Percentiles rank a stretch among this genome's conserved stretches.
These are phyloP conservation scores for Rousettus madagascariensis DNA, from an alignment of 2,797 vertebrate species.

Conservation along the genomic window DNA sequence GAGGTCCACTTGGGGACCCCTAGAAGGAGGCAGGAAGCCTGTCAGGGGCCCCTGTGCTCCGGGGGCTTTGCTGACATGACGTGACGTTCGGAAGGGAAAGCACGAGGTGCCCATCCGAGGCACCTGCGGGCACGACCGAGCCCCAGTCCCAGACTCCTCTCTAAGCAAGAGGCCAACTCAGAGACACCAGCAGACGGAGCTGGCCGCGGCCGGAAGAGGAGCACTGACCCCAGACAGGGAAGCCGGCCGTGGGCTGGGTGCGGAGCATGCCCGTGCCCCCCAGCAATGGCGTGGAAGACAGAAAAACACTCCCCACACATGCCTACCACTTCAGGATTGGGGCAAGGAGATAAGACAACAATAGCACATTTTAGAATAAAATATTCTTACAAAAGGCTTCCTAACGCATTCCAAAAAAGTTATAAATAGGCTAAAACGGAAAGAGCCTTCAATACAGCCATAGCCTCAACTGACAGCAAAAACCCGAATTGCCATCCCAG, in stretches of 20 bases:
- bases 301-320: not conserved
- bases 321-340: not conserved
- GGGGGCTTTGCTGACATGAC: not conserved
- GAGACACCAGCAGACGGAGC: not conserved
- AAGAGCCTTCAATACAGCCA: not conserved
- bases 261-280: not conserved
- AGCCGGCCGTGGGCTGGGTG: accelerated
- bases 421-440: not conserved
- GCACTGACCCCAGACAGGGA: not conserved
- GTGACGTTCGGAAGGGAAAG: not conserved
- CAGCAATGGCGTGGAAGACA: not conserved
- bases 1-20: accelerated
- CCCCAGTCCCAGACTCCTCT: not conserved
- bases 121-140: not conserved
- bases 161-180: not conserved
- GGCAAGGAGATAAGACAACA: not conserved
- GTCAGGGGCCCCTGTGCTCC: not conserved
- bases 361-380: not conserved
- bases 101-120: accelerated
- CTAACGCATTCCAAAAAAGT: not conserved
- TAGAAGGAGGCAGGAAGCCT: not conserved
- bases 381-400: not conserved
- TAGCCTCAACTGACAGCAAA: not conserved
- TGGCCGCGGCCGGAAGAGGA: accelerated
- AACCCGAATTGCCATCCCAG: not conserved